A percentile compares a stretch with the other conserved stretches of the same genome.
These are phyloP conservation scores for Apodemus speciosus DNA, from an alignment of 2,113 vertebrate genomes.

Conservation along the genomic window DNA sequence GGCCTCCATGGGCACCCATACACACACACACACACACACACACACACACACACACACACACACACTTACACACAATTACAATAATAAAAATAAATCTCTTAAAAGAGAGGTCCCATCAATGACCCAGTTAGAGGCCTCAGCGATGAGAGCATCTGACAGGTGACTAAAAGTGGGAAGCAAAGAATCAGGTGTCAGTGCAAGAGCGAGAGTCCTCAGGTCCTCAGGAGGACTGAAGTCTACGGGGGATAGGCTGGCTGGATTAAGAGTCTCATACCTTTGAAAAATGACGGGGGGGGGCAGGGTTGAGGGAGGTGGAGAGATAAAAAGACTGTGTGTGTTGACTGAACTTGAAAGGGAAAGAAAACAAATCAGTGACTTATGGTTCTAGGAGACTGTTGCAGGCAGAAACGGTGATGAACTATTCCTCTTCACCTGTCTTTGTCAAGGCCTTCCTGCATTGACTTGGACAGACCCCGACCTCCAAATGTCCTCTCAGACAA, in stretches of 20 bases:
- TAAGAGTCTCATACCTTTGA: not conserved
- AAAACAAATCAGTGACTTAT: not conserved
- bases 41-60: not conserved
- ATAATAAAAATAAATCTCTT: not conserved
- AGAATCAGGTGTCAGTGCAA: not conserved
- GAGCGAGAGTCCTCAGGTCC: not conserved
- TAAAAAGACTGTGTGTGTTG: not conserved
- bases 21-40: not conserved
- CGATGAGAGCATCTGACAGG: not conserved
- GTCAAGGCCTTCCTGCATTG: too few species aligned
- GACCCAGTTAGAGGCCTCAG: not conserved
- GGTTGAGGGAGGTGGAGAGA: too few species aligned
- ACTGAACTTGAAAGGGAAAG: not conserved
- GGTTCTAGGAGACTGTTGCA: not conserved
- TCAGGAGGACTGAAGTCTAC: not conserved
- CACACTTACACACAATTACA: not conserved
- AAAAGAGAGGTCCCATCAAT: too few species aligned
- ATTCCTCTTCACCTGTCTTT: not conserved
- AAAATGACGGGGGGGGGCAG: not conserved
- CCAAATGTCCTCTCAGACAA: too few species aligned
- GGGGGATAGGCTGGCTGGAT: not conserved
- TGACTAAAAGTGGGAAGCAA: not conserved
- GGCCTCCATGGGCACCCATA: not conserved
- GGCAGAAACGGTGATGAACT: not conserved
- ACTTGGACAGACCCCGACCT: not conserved